Base-by-base conservation (phyloP, 2,113 vertebrate species). In the Ceyx cyanopectus region DNA sequence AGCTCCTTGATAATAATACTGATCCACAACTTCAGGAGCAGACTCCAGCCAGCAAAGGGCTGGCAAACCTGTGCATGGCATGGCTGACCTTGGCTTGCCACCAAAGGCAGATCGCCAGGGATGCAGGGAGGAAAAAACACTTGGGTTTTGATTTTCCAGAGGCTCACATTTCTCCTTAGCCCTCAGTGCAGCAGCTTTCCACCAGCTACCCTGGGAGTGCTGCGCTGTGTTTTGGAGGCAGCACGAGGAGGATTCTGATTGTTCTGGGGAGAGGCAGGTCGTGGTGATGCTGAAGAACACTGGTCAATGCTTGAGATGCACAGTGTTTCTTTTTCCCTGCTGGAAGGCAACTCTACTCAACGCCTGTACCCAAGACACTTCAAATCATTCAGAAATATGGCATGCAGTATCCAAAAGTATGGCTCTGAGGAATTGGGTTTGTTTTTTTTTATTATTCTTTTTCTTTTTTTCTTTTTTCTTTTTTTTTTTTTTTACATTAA, bases 321-420 rank as follows among this genome's bases (percentile, higher is more conserved):
- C 91, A 92, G 84, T 87, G 95, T 92, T 97, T 97, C 95, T 89
- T 97, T 97, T 94, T 97, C 91, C 85, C 85, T 97, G 97, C 97
- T 98, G 98, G 93, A 97, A 97, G 97, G 98, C 98, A 98, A 97
- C 97, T 96, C 95, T 97, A 96, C 95, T 96, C 96, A 96, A 96
- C 91, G 92, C 96, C 70, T 90, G 95, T 96, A 95, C 97, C 97
- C 96, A 96, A 97, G 97, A 98, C 98, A 97, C 94, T 97, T 98
- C 98, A 98, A 98, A 98, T 98, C 97, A 98, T 97, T 98, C 97
- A 94, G 98, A 98, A 98, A 97, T 97, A 97, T 95, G 97, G 97
- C 98, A 98, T 98, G 98, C 98, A 98, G 98, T 98, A 98, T 98
- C 98, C 98, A 98, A 98, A 98, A 97, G 96, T 98, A 98, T 98